Percentiles rank a stretch among this genome's conserved stretches.
Evolutionary conservation across 2,888 invertebrate genomes (phyloP).

Genomic region (Hypsopygia costalis): DNA sequence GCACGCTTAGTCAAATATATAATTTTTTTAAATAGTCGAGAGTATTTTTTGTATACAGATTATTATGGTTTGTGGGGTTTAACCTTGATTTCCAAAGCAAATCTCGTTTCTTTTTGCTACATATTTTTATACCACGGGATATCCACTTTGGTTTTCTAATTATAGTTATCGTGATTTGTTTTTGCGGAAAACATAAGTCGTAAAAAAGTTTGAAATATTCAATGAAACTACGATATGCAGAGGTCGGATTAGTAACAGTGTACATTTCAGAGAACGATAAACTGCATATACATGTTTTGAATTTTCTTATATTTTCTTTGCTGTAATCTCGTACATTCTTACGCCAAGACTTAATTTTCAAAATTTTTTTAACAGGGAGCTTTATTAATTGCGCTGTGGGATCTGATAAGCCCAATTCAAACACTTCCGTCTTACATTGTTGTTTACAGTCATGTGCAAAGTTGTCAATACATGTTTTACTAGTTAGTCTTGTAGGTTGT

Average conservation of each 20-base stretch:
- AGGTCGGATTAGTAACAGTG: background rate
- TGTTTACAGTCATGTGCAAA: conserved; percentile 8
- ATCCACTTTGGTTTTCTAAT: background rate
- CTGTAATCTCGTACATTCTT: conserved; percentile 3
- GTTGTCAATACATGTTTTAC: conserved; percentile 14
- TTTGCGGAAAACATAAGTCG: conserved; percentile 1
- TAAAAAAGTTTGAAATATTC: background rate
- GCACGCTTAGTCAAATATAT: background rate
- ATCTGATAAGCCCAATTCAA: conserved; percentile 12
- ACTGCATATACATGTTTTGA: background rate
- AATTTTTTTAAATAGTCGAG: background rate
- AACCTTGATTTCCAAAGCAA: background rate
- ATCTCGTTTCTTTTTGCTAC: conserved; percentile 3
- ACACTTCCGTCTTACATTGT: conserved; percentile 3
- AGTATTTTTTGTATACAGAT: background rate
- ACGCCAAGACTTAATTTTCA: background rate
- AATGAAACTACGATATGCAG: conserved; percentile 3
- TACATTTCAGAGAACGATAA: conserved; percentile 6
- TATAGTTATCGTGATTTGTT: background rate
- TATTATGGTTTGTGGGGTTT: background rate
- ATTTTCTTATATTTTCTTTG: conserved; percentile 5
- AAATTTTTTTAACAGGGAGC: background rate
- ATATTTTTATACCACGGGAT: conserved; percentile 1
- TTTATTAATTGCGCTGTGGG: conserved; percentile 8
- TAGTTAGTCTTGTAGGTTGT: conserved; percentile 11